These are phyloP conservation scores for Notodonta ziczac DNA, from an alignment of 2,888 invertebrate genomes.

Conservation along the genomic window DNA sequence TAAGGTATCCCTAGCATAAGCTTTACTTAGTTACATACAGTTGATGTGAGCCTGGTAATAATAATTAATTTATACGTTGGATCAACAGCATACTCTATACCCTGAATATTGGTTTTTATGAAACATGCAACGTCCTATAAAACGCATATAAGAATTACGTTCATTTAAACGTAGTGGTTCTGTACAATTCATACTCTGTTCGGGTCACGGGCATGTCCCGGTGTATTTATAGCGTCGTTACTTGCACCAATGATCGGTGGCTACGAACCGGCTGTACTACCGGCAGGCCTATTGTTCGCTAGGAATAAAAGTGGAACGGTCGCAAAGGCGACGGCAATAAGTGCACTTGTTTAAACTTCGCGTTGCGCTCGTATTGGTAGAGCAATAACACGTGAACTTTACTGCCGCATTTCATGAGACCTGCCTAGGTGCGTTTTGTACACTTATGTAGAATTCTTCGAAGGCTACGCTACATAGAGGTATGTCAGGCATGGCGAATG, in stretches of 20 bases:
- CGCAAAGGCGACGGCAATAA: constrained; percentile 54
- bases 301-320: constrained; percentile 72
- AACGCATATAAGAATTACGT: constrained; percentile 23
- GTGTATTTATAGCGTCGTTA: constrained; percentile 80
- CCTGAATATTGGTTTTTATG: too few relatives aligned
- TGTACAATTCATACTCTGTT: constrained; percentile 41
- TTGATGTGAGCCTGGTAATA: too few relatives aligned
- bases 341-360: constrained; percentile 69
- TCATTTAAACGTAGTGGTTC: constrained; percentile 10
- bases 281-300: constrained; percentile 75
- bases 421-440: not conserved
- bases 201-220: constrained; percentile 77
- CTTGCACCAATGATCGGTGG: constrained; percentile 75
- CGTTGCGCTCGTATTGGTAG: constrained; percentile 48
- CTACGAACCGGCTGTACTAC: constrained; percentile 65
- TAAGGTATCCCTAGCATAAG: too few relatives aligned
- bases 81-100: too few relatives aligned
- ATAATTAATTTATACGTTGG: too few relatives aligned
- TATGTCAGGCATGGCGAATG: too few relatives aligned
- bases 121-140: not conserved
- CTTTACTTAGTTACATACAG: too few relatives aligned
- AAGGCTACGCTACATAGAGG: too few relatives aligned
- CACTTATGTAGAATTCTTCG: too few relatives aligned
- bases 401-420: constrained; percentile 63
- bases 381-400: constrained; percentile 56